A percentile compares a stretch with the other conserved stretches of the same genome.
phyloP scores from a whole-genome alignment of 1,140 invertebrate species.

The Hypothenemus hampei region DNA sequence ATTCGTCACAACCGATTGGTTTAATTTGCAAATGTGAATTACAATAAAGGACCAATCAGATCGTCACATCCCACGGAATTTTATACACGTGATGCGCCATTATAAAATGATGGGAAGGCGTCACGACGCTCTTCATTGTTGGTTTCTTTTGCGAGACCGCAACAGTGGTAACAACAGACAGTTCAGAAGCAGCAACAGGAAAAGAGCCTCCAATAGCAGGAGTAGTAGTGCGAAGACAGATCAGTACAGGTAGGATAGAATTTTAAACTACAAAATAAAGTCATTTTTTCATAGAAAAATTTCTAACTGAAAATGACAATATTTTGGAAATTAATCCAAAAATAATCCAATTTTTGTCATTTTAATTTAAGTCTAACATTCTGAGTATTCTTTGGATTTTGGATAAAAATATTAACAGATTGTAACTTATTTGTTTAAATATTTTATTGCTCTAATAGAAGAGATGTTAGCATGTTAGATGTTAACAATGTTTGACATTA shows the following conservation, averaged over 20 bases:
- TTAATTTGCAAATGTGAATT: conserved; percentile 3
- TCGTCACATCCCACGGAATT: conserved; percentile 3
- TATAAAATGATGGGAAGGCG: conserved; percentile 13
- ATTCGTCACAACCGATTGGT: not conserved
- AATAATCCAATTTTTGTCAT: too few species aligned
- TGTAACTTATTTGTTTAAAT: too few species aligned
- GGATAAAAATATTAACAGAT: too few species aligned
- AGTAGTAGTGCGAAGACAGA: not conserved
- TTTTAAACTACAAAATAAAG: not conserved
- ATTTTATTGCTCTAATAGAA: too few species aligned
- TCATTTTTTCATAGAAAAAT: not conserved
- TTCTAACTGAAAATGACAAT: too few species aligned
- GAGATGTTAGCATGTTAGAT: too few species aligned
- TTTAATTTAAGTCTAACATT: too few species aligned
- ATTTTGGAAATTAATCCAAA: too few species aligned
- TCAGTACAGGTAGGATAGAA: conserved; percentile 9
- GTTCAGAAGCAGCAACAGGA: not conserved
- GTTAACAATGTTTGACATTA: too few species aligned
- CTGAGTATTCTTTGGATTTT: too few species aligned
- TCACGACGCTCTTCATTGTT: conserved; percentile 18
- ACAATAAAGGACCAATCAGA: conserved; percentile 10
- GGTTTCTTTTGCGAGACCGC: conserved; percentile 17
- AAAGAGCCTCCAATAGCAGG: too few species aligned
- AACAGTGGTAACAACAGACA: not conserved
- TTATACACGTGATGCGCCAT: conserved; percentile 20